phyloP scores from a whole-genome alignment of 2,888 invertebrate genomes.

The Drosophila anceps region DNA sequence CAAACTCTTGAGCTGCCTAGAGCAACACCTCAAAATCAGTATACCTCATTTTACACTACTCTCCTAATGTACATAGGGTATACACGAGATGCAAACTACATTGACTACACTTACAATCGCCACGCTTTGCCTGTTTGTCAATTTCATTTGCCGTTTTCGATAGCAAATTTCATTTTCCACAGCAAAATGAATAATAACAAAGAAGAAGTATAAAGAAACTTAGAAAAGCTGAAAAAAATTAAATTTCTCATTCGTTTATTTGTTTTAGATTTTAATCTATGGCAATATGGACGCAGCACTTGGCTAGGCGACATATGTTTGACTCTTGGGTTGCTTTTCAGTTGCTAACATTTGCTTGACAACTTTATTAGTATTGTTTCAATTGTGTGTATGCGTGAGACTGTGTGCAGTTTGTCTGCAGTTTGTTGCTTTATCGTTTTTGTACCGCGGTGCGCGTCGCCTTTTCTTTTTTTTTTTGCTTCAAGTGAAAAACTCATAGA shows the following conservation, averaged over 20 bases:
- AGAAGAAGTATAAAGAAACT: not conserved
- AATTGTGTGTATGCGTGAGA: slow-evolving; percentile 25
- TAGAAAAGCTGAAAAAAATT: slow-evolving; percentile 26
- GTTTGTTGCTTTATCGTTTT: slow-evolving; percentile 61
- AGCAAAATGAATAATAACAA: slow-evolving; percentile 1
- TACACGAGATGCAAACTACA: slow-evolving; percentile 10
- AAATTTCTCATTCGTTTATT: slow-evolving; percentile 74
- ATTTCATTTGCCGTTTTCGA: slow-evolving; percentile 32
- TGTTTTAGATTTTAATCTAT: slow-evolving; percentile 82
- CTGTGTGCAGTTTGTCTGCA: slow-evolving; percentile 64
- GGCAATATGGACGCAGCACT: slow-evolving; percentile 49
- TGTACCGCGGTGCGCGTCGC: slow-evolving; percentile 67
- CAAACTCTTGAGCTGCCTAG: too few species aligned
- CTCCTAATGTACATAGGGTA: not conserved
- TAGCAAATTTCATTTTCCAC: slow-evolving; percentile 38
- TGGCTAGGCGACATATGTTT: slow-evolving; percentile 65
- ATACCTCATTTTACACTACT: not conserved
- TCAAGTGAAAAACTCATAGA: slow-evolving; percentile 47
- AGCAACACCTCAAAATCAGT: not conserved
- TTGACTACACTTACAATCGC: slow-evolving; percentile 21
- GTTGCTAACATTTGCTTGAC: slow-evolving; percentile 63
- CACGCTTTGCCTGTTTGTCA: slow-evolving; percentile 19
- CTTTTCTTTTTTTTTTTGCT: slow-evolving; percentile 27
- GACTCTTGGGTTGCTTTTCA: slow-evolving; percentile 18
- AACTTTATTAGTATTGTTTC: slow-evolving; percentile 75